phyloP scores from a whole-genome alignment of 2,888 invertebrate genomes.

The Eucera pruinosa region DNA sequence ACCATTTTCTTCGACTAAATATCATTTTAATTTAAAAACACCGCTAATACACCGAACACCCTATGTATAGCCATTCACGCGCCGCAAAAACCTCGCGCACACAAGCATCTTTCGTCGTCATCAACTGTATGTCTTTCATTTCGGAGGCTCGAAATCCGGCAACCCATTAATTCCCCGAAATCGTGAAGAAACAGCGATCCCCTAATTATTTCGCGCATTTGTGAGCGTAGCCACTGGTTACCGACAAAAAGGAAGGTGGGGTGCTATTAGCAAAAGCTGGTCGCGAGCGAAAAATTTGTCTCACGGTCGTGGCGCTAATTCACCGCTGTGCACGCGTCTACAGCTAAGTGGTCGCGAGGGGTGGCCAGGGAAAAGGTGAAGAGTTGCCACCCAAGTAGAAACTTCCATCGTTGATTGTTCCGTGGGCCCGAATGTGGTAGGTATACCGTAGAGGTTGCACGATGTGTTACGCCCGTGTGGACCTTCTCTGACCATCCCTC shows the following conservation, averaged over 20 bases:
- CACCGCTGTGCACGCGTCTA: slow-evolving; percentile 32
- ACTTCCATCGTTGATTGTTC: slow-evolving; percentile 76
- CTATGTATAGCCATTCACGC: no score
- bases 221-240: neutral
- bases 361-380: slow-evolving; percentile 50
- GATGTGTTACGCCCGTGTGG: no score
- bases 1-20: no score
- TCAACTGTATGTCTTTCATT: neutral
- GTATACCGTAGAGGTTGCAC: slow-evolving; percentile 36
- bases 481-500: slow-evolving; percentile 52
- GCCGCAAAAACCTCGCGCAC: no score
- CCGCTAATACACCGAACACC: no score
- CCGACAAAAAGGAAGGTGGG: slow-evolving; percentile 11
- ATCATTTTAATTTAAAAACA: no score
- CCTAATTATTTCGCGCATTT: slow-evolving; percentile 28
- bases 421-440: slow-evolving; percentile 48
- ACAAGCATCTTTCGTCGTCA: no score
- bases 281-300: slow-evolving; percentile 49
- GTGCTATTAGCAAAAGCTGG: slow-evolving; percentile 36
- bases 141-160: neutral
- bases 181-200: slow-evolving; percentile 14
- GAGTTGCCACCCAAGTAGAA: slow-evolving; percentile 76
- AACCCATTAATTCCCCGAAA: neutral
- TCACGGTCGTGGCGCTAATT: slow-evolving; percentile 47
- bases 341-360: slow-evolving; percentile 12